These are phyloP conservation scores for Drosophila suboccidentalis DNA, from an alignment of 2,888 invertebrate species.

Conservation along the genomic window DNA sequence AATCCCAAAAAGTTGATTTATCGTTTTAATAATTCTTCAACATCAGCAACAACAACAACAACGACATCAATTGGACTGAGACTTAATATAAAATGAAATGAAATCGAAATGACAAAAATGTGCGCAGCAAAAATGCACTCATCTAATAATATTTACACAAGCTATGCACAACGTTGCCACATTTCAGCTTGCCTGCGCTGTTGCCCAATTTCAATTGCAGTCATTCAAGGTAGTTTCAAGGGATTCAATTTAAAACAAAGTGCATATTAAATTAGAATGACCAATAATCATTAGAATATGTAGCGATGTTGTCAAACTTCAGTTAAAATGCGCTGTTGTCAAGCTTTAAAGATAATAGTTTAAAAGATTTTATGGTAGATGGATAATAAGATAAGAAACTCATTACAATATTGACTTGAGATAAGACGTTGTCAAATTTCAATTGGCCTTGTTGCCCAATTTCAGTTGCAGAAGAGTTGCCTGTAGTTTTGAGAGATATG, in stretches of 20 bases:
- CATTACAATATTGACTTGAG: slow-evolving; percentile 1
- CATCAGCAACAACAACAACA: slow-evolving; percentile 7
- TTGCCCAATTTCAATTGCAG: slow-evolving; percentile 42
- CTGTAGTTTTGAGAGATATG: slow-evolving; percentile 18
- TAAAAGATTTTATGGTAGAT: neutral
- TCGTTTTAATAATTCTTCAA: slow-evolving; percentile 81
- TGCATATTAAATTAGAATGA: neutral
- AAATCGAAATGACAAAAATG: slow-evolving; percentile 71
- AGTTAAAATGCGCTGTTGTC: neutral
- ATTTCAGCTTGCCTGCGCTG: slow-evolving; percentile 37
- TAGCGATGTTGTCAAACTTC: neutral
- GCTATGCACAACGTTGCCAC: slow-evolving; percentile 50
- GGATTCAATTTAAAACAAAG: neutral
- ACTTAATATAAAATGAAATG: slow-evolving; percentile 40
- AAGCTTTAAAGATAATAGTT: neutral
- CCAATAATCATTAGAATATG: neutral
- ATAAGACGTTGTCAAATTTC: slow-evolving; percentile 47
- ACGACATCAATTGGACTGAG: neutral
- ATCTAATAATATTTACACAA: slow-evolving; percentile 48
- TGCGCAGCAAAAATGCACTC: slow-evolving; percentile 43
- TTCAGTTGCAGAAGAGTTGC: slow-evolving; percentile 12
- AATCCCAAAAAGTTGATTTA: slow-evolving; percentile 82
- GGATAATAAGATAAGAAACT: neutral
- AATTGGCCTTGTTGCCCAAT: slow-evolving; percentile 48
- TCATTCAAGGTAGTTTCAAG: neutral